Evolutionary conservation across 2,113 vertebrate species (phyloP).

Genomic region (Octodon degus): DNA sequence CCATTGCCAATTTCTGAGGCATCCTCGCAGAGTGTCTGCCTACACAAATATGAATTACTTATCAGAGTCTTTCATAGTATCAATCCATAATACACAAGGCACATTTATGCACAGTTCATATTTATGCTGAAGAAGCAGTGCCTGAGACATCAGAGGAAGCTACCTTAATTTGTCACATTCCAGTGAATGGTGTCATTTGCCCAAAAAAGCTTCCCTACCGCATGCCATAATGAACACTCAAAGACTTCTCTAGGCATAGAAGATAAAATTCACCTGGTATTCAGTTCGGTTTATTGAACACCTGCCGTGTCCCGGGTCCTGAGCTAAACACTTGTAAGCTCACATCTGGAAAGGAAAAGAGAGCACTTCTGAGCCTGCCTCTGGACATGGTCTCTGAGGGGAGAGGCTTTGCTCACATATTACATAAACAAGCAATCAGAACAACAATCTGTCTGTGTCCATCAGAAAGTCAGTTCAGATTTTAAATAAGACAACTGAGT

Average conservation of each 20-base stretch:
- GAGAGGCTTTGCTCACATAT: accelerated
- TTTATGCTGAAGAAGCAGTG: not conserved
- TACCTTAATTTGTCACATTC: not conserved
- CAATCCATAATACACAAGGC: not conserved
- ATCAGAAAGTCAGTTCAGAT: not conserved
- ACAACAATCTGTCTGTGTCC: not conserved
- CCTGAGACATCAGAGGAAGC: not conserved
- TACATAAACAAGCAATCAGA: not conserved
- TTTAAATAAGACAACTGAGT: not conserved
- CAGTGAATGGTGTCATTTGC: not conserved
- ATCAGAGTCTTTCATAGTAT: not conserved
- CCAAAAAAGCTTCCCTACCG: not conserved
- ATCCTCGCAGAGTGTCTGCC: not conserved
- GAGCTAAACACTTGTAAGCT: not conserved
- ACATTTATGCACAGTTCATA: not conserved
- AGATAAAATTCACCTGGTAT: not conserved
- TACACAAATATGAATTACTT: not conserved
- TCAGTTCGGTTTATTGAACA: not conserved
- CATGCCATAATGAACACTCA: not conserved
- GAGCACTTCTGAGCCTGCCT: not conserved
- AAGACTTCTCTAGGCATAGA: not conserved
- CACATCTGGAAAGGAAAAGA: not conserved
- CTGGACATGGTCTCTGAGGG: not conserved
- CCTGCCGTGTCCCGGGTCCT: not conserved
- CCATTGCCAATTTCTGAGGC: not conserved